Evolutionary conservation across 2,113 vertebrate species (phyloP).

Genomic region (Ageneiosus marmoratus): DNA sequence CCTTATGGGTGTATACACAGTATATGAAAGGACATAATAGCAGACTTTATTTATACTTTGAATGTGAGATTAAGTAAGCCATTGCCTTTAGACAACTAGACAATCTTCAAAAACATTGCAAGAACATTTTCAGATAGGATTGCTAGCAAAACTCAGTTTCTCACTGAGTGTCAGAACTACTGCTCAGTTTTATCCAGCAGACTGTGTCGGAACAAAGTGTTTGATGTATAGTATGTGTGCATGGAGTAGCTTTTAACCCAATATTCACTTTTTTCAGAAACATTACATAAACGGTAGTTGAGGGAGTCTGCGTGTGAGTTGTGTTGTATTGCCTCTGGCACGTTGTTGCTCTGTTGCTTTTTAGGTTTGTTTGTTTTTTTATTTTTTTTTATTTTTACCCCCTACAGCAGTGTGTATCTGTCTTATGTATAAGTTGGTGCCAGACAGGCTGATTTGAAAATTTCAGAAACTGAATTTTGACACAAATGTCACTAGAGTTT

Average conservation of each 20-base stretch:
- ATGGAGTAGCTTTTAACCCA: conserved; percentile 19
- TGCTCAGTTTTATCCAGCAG: not conserved
- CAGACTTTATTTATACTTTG: not conserved
- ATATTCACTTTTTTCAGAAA: conserved; percentile 31
- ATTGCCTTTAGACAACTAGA: not conserved
- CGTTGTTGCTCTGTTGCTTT: conserved; percentile 43
- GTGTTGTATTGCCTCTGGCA: not conserved
- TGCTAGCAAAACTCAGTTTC: not conserved
- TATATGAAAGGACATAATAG: not conserved
- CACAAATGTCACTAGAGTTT: not conserved
- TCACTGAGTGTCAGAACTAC: not conserved
- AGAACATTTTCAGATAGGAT: not conserved
- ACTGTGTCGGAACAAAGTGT: not conserved
- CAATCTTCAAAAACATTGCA: not conserved
- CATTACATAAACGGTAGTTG: conserved; percentile 35
- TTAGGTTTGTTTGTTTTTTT: too few relatives aligned
- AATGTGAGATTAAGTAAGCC: not conserved
- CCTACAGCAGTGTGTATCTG: conserved; percentile 39
- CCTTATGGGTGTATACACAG: too few relatives aligned
- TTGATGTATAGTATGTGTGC: not conserved
- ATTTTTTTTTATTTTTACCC: not conserved
- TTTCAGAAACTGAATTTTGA: not conserved
- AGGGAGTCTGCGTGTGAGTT: conserved; percentile 28
- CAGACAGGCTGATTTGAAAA: not conserved
- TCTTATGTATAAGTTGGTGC: not conserved